Base-by-base conservation (phyloP, 2,113 vertebrate genomes). In the Corythornis vintsioides region DNA sequence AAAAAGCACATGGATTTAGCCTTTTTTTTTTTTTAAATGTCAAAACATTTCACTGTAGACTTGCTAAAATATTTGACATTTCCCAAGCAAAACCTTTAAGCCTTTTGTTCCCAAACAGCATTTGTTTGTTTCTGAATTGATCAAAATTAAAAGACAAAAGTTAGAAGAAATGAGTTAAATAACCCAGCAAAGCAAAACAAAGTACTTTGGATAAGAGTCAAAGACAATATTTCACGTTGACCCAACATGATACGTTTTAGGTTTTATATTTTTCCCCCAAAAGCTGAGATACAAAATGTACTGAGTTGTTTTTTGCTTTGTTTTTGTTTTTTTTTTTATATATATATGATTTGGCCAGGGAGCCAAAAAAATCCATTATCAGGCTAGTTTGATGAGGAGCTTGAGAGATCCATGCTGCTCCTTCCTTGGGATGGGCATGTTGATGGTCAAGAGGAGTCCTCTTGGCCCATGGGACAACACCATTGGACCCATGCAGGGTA, bases 41-140 rank as follows among this genome's bases (percentile, higher is more conserved):
- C 94, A 95, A 95, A 96, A 93, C 92, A 95, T 93, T 95, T 96
- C 93, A 91, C 60, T 93, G 71, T 9, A 16, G 48, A 26, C 80
- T 90, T 7, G 6, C 83, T 45, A 45, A 71, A 93, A 66, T 6
- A 31, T 88, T 83, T 95, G 96, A 90, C 92, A 20, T 93, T 93
- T 94, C 71, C 80, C 90, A 83, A 94, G 92, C 38, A 88, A 88
- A 95, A 67, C 48, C 18, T 91, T 83, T 11, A 22, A 83, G 91
- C 40, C 88, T 67, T 96, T 96, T 96, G 92, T 94, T 96, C 89
- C 61, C 83, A 59, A 92, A 85, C 35, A 92, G 42, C 43, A 2
- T 74, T 94, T 94, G 72, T 93, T 95, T 91, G 47, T 80, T 96
- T 90, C 79, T 10, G 7, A 73, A 80, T 52, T 60, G 93, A 86